Percentiles rank a stretch among this genome's conserved stretches.
Conservation (phyloP, 2,113 vertebrate species). For the Amazona vittata region DNA sequence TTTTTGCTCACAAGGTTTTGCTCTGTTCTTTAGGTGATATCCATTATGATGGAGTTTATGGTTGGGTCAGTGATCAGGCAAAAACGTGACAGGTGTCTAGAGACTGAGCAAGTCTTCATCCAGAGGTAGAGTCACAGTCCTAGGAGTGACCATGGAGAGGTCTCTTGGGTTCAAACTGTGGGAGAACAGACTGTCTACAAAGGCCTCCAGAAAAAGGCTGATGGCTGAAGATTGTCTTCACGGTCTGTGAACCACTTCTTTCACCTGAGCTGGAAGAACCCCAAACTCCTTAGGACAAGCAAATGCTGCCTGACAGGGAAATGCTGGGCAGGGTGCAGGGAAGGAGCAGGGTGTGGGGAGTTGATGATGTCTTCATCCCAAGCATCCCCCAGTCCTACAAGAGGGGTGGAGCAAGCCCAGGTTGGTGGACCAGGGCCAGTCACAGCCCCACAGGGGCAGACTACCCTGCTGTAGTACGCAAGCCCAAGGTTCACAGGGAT, state of each 20-base stretch:
- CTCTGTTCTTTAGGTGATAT: not conserved
- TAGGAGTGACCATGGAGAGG: not conserved
- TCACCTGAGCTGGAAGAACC: not conserved
- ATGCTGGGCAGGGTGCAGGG: not conserved
- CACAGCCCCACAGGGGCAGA: not conserved
- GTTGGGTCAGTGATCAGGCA: not conserved
- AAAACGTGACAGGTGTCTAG: not conserved
- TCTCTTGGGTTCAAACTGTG: not conserved
- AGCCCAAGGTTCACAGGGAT: too few relatives aligned
- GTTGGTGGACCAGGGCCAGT: not conserved
- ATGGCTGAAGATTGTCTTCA: not conserved
- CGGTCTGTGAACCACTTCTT: not conserved
- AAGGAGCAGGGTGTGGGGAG: not conserved
- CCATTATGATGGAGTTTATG: not conserved
- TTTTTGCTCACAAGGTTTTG: not conserved
- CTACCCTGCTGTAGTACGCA: fast-evolving
- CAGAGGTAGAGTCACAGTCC: not conserved
- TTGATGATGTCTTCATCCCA: fast-evolving
- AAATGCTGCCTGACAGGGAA: fast-evolving
- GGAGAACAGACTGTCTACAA: not conserved
- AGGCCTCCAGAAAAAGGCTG: not conserved
- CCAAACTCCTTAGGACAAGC: not conserved
- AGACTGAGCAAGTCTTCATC: not conserved
- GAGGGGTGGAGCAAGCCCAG: not conserved
- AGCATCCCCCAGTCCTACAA: too few relatives aligned